phyloP scores from a whole-genome alignment of 2,888 invertebrate species.

The Cremastobaeus sp. region DNA sequence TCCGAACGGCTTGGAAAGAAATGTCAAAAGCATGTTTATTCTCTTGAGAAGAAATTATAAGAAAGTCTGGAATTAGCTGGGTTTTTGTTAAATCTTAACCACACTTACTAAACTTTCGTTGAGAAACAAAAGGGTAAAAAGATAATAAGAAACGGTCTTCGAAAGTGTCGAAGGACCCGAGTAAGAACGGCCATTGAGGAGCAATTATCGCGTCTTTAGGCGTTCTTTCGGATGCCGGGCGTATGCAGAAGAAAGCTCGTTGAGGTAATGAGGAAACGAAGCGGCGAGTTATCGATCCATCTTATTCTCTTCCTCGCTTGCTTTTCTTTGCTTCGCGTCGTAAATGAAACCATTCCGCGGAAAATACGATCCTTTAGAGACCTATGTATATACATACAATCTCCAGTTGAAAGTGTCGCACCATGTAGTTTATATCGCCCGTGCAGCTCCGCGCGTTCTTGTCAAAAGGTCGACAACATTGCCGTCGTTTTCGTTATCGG shows the following conservation, averaged over 20 bases:
- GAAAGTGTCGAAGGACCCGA: slow-evolving; percentile 46
- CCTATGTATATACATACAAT: slow-evolving; percentile 45
- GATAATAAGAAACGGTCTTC: slow-evolving; percentile 29
- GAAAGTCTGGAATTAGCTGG: background rate
- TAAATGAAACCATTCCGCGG: slow-evolving; percentile 59
- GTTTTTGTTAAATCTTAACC: slow-evolving; percentile 31
- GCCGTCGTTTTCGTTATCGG: slow-evolving; percentile 41
- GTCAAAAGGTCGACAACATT: slow-evolving; percentile 18
- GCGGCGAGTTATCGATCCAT: slow-evolving; percentile 59
- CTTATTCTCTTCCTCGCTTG: slow-evolving; percentile 49
- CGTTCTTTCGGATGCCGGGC: slow-evolving; percentile 45
- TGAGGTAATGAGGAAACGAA: slow-evolving; percentile 59
- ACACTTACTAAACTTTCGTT: slow-evolving; percentile 10
- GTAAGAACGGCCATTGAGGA: slow-evolving; percentile 51
- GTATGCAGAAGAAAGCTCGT: slow-evolving; percentile 59
- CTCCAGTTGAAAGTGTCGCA: slow-evolving; percentile 42
- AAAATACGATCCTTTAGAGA: slow-evolving; percentile 59
- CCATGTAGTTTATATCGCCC: slow-evolving; percentile 29
- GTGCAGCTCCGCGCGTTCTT: slow-evolving; percentile 27
- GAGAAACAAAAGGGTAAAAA: slow-evolving; percentile 27
- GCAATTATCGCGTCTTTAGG: slow-evolving; percentile 56
- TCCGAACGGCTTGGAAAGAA: too few relatives aligned
- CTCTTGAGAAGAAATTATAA: background rate
- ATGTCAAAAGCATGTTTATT: slow-evolving; percentile 7
- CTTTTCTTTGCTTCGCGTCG: slow-evolving; percentile 55